phyloP scores from a whole-genome alignment of 92 coral and sea anemone species.

The Pocillopora meandrina region DNA sequence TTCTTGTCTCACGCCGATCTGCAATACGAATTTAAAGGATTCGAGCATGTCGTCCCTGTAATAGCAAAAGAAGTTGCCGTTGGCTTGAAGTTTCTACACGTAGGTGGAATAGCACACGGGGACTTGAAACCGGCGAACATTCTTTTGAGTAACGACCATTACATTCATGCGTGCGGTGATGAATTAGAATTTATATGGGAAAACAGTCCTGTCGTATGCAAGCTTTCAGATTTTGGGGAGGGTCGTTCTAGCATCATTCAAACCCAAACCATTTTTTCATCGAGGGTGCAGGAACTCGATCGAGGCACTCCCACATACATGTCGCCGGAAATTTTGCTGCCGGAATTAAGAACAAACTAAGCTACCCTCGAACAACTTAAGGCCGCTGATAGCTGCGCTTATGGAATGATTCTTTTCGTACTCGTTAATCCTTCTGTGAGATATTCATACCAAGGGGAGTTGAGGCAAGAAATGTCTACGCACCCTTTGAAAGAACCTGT shows the following conservation, averaged over 20 bases:
- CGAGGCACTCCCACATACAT: slow-evolving; percentile 31
- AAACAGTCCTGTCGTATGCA: neutral
- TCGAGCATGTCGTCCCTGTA: slow-evolving; percentile 16
- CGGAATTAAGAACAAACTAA: neutral
- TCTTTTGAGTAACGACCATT: slow-evolving; percentile 1
- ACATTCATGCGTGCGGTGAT: neutral
- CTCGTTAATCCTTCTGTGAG: slow-evolving; percentile 4
- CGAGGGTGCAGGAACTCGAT: slow-evolving; percentile 13
- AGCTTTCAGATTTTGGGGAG: slow-evolving; percentile 4
- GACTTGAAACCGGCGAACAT: slow-evolving; percentile 7
- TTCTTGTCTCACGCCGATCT: slow-evolving; percentile 5
- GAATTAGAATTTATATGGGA: slow-evolving; percentile 3
- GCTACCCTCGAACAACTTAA: slow-evolving; percentile 4
- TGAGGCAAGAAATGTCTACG: neutral
- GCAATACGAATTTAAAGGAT: slow-evolving; percentile 2
- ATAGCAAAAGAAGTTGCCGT: neutral
- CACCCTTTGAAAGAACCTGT: neutral
- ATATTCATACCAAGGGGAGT: slow-evolving; percentile 3
- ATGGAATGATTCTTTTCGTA: neutral
- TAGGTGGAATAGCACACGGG: neutral
- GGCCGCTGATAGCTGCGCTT: slow-evolving; percentile 2
- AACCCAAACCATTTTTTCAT: slow-evolving; percentile 7
- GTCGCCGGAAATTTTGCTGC: slow-evolving; percentile 18
- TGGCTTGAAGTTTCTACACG: slow-evolving; percentile 4
- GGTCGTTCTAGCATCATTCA: neutral